Evolutionary conservation across 2,113 vertebrate species (phyloP).

Genomic region (Caloenas nicobarica): DNA sequence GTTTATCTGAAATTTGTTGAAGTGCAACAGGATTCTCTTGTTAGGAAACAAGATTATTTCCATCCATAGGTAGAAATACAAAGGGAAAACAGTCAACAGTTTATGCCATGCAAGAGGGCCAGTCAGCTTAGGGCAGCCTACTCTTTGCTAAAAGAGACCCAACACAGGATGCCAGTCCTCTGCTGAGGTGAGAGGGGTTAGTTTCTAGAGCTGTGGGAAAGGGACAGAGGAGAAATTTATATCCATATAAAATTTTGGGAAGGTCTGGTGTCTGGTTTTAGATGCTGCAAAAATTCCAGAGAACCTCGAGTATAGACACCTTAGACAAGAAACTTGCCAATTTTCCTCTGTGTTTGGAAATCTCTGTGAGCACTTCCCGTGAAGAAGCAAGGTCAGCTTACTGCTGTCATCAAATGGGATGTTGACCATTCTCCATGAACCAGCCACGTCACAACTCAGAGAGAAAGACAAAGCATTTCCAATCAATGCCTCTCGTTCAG

Average conservation of each 20-base stretch:
- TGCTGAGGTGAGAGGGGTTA: background rate
- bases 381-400: background rate
- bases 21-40: background rate
- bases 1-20: background rate
- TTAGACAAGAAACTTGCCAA: background rate
- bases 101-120: background rate
- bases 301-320: background rate
- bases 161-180: background rate
- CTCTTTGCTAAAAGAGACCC: background rate
- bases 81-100: background rate
- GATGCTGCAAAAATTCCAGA: background rate
- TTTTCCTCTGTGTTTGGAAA: background rate
- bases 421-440: constrained; percentile 1
- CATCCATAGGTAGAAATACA: background rate
- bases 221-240: background rate
- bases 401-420: background rate
- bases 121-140: background rate
- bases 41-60: background rate
- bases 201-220: background rate
- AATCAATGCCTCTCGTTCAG: background rate
- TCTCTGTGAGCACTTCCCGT: background rate
- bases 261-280: background rate
- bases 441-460: constrained; percentile 1
- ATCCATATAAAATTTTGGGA: background rate
- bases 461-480: background rate